Evolutionary conservation across 2,888 invertebrate species (phyloP).

Genomic region (Tetranychus truncatus): DNA sequence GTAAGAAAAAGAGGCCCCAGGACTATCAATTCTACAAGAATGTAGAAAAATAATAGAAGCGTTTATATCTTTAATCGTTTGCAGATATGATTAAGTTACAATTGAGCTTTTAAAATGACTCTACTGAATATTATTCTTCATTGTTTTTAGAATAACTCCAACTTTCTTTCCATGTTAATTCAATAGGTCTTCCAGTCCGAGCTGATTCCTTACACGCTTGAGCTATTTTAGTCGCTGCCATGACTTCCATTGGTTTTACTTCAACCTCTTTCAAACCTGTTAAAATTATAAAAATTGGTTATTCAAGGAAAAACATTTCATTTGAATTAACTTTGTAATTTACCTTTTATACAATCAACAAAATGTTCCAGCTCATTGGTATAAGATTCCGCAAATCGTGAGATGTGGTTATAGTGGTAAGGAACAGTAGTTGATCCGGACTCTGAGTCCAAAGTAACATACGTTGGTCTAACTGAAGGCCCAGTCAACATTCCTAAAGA

Average conservation of each 20-base stretch:
- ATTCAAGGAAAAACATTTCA: background rate
- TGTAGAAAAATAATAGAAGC: too few species aligned
- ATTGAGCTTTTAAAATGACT: too few species aligned
- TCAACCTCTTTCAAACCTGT: background rate
- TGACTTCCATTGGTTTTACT: slow-evolving; percentile 3
- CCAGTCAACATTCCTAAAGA: slow-evolving; percentile 40
- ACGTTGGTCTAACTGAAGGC: slow-evolving; percentile 19
- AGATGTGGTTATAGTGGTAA: slow-evolving; percentile 45
- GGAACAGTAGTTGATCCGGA: slow-evolving; percentile 33
- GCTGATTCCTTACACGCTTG: slow-evolving; percentile 6
- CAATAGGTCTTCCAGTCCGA: slow-evolving; percentile 6
- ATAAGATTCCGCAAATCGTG: slow-evolving; percentile 41
- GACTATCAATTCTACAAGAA: too few species aligned
- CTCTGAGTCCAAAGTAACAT: slow-evolving; percentile 14
- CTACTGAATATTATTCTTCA: background rate
- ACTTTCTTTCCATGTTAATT: slow-evolving; percentile 5
- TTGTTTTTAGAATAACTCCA: background rate
- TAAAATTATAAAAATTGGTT: background rate
- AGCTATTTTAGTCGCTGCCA: slow-evolving; percentile 5
- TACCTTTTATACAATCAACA: slow-evolving; percentile 29
- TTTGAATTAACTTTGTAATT: background rate
- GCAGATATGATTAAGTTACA: too few species aligned
- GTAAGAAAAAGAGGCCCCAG: too few species aligned
- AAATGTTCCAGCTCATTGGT: slow-evolving; percentile 43
- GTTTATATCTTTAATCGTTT: too few species aligned